A percentile compares a stretch with the other conserved stretches of the same genome.
Evolutionary conservation across 2,797 vertebrate genomes (phyloP).

Genomic region (Acanthis flammea): DNA sequence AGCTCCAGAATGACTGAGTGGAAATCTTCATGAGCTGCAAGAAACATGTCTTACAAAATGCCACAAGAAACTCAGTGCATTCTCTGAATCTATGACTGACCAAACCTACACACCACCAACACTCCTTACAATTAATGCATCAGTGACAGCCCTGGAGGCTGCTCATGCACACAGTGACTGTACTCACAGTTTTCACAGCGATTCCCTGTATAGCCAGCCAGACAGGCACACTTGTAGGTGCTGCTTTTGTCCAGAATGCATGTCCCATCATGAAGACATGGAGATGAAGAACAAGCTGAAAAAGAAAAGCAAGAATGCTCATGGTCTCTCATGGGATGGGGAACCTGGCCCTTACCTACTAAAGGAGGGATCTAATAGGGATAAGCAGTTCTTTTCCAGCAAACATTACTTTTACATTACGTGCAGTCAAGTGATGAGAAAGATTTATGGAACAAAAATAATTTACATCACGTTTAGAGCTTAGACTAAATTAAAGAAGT

Average conservation of each 20-base stretch:
- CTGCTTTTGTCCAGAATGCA: conserved; percentile 85
- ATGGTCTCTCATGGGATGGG: background rate
- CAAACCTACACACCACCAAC: background rate
- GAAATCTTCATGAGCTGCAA: background rate
- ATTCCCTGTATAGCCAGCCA: conserved; percentile 92
- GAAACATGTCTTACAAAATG: background rate
- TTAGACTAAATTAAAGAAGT: background rate
- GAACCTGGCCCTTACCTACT: background rate
- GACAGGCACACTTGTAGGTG: conserved; percentile 89
- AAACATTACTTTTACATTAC: background rate
- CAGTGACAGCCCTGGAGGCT: background rate
- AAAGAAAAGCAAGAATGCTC: conserved; percentile 20
- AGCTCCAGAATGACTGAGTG: background rate
- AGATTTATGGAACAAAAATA: background rate
- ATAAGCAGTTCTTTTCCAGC: background rate
- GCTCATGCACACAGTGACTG: background rate
- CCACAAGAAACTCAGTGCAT: background rate
- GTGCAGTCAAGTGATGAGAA: background rate
- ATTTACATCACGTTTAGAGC: background rate
- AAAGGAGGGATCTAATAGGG: background rate
- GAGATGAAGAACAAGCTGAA: conserved; percentile 91
- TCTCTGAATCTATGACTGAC: background rate
- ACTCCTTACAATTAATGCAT: background rate
- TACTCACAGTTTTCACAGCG: conserved; percentile 93
- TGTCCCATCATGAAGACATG: conserved; percentile 93